These are phyloP conservation scores for Tapirus terrestris DNA, from an alignment of 2,113 vertebrate genomes.

Conservation along the genomic window DNA sequence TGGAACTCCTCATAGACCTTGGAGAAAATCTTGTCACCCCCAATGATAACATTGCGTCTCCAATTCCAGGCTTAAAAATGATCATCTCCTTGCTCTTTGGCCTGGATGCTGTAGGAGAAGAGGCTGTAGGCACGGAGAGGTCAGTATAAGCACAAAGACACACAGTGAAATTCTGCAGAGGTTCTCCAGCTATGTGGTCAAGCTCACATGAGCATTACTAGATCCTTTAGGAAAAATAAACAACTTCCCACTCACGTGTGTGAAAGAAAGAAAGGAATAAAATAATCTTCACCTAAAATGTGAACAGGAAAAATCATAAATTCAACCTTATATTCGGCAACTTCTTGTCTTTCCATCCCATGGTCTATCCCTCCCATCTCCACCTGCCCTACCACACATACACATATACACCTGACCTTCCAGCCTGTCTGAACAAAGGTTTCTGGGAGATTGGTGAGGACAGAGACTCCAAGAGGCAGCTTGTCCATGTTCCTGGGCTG, in stretches of 20 bases:
- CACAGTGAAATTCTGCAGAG: slow-evolving; percentile 74
- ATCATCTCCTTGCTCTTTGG: slow-evolving; percentile 73
- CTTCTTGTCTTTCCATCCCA: background rate
- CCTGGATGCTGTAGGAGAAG: slow-evolving; percentile 77
- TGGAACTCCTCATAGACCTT: background rate
- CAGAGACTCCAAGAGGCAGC: background rate
- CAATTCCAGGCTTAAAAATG: slow-evolving; percentile 52
- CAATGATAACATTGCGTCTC: slow-evolving; percentile 48
- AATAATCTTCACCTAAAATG: background rate
- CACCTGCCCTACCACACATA: background rate
- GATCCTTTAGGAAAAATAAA: slow-evolving; percentile 83
- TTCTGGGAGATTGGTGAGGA: background rate
- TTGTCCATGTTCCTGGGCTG: slow-evolving; percentile 58
- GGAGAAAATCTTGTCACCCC: slow-evolving; percentile 37
- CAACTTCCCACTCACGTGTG: slow-evolving; percentile 79
- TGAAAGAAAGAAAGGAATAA: background rate
- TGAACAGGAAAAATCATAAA: background rate
- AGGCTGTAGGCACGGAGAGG: slow-evolving; percentile 56
- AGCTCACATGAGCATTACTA: slow-evolving; percentile 55
- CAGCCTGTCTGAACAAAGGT: slow-evolving; percentile 69
- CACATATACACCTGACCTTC: background rate
- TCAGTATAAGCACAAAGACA: slow-evolving; percentile 81
- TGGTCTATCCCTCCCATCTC: background rate
- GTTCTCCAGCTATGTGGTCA: background rate
- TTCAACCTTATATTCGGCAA: background rate